phyloP scores from a whole-genome alignment of 2,113 vertebrate species.

The Deroptyus accipitrinus region DNA sequence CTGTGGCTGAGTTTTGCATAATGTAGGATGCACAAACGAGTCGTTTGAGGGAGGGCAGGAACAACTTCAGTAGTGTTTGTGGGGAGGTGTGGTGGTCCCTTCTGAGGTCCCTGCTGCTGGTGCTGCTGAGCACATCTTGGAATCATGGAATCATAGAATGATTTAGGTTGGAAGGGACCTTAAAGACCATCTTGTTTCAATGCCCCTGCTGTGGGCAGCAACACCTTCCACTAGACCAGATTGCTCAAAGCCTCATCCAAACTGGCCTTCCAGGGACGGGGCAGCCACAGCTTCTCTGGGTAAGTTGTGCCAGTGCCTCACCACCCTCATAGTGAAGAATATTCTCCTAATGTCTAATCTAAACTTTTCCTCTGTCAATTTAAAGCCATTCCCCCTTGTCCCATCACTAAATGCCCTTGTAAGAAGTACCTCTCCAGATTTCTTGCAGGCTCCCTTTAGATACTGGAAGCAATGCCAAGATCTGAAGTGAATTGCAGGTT shows the following conservation, averaged over 20 bases:
- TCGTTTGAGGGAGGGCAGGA: neutral
- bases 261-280: neutral
- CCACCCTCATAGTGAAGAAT: neutral
- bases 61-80: neutral
- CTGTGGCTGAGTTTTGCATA: fast-evolving
- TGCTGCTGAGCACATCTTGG: neutral
- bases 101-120: fast-evolving
- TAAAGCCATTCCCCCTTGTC: neutral
- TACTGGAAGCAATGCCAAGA: neutral
- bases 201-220: neutral
- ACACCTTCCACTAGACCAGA: neutral
- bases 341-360: neutral
- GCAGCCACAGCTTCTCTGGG: neutral
- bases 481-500: fast-evolving
- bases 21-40: fast-evolving
- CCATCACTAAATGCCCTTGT: neutral
- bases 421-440: neutral
- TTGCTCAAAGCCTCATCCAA: neutral
- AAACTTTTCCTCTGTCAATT: neutral
- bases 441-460: neutral
- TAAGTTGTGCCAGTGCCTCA: neutral
- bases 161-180: neutral
- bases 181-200: neutral
- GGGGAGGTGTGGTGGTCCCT: neutral
- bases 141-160: neutral